Percentiles rank a stretch among this genome's conserved stretches.
Evolutionary conservation across 2,888 invertebrate species (phyloP).

Genomic region (Spodoptera picta): DNA sequence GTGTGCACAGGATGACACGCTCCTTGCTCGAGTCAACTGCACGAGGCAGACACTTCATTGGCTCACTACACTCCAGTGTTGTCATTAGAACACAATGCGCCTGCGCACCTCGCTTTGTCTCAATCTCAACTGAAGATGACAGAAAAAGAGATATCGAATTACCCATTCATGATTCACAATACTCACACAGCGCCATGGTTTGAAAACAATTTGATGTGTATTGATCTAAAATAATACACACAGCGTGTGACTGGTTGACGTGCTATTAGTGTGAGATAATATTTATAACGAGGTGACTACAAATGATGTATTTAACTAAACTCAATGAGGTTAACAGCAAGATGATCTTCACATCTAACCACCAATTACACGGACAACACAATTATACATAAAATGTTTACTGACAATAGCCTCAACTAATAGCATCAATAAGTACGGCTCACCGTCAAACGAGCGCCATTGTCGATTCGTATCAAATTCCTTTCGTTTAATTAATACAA

Average conservation of each 20-base stretch:
- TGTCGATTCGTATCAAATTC: slow-evolving; percentile 65
- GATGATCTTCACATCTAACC: slow-evolving; percentile 23
- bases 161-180: slow-evolving; percentile 5
- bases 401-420: slow-evolving; percentile 55
- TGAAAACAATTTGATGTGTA: slow-evolving; percentile 10
- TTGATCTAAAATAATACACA: slow-evolving; percentile 17
- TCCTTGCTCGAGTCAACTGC: slow-evolving; percentile 48
- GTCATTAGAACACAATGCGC: slow-evolving; percentile 19
- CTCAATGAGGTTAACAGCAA: slow-evolving; percentile 24
- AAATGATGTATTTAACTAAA: slow-evolving; percentile 7
- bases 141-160: slow-evolving; percentile 20
- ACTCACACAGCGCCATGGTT: not conserved
- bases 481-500: slow-evolving; percentile 67
- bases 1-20: slow-evolving; percentile 54
- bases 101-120: slow-evolving; percentile 34
- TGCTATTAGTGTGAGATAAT: slow-evolving; percentile 8
- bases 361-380: slow-evolving; percentile 47
- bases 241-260: slow-evolving; percentile 2
- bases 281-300: slow-evolving; percentile 14
- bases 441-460: slow-evolving; percentile 42
- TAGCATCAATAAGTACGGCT: slow-evolving; percentile 48
- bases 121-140: slow-evolving; percentile 23
- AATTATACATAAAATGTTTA: slow-evolving; percentile 59
- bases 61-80: slow-evolving; percentile 48
- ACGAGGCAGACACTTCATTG: slow-evolving; percentile 40